These are phyloP conservation scores for Crocuta crocuta DNA, from an alignment of 2,113 vertebrate genomes.

Conservation along the genomic window DNA sequence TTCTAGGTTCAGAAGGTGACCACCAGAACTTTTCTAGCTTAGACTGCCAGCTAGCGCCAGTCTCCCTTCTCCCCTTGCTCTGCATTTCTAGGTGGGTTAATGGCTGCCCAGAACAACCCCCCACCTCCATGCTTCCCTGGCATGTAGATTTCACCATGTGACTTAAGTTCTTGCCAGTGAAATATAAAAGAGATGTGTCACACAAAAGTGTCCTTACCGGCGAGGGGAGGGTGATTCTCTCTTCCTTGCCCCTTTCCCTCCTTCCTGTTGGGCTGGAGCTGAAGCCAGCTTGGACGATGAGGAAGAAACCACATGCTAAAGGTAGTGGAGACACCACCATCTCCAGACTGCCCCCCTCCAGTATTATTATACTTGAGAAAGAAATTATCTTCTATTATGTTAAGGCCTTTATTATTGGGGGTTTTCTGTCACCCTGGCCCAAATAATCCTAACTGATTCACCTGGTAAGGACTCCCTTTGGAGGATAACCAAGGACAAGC, in stretches of 20 bases:
- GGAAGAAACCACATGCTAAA: background rate
- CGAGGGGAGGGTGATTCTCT: background rate
- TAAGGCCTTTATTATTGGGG: background rate
- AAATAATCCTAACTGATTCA: background rate
- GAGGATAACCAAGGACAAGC: background rate
- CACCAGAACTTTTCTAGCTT: slow-evolving; percentile 3
- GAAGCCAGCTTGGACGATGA: background rate
- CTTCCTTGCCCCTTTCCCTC: background rate
- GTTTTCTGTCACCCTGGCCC: background rate
- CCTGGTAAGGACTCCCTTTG: background rate
- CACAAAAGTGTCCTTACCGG: background rate
- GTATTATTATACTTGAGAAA: background rate
- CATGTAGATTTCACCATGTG: background rate
- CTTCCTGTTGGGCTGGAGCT: background rate
- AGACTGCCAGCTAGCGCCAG: background rate
- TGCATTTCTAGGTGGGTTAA: background rate
- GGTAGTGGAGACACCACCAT: background rate
- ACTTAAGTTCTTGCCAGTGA: background rate
- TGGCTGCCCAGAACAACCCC: background rate
- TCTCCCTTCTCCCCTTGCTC: background rate
- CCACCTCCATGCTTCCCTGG: background rate
- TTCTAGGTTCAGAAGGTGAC: background rate
- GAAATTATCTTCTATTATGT: background rate
- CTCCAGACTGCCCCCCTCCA: background rate
- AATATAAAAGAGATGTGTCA: background rate